Percentiles rank a stretch among this genome's conserved stretches.
These are phyloP conservation scores for Anguilla marmorata DNA, from an alignment of 2,797 vertebrate species.

Conservation along the genomic window DNA sequence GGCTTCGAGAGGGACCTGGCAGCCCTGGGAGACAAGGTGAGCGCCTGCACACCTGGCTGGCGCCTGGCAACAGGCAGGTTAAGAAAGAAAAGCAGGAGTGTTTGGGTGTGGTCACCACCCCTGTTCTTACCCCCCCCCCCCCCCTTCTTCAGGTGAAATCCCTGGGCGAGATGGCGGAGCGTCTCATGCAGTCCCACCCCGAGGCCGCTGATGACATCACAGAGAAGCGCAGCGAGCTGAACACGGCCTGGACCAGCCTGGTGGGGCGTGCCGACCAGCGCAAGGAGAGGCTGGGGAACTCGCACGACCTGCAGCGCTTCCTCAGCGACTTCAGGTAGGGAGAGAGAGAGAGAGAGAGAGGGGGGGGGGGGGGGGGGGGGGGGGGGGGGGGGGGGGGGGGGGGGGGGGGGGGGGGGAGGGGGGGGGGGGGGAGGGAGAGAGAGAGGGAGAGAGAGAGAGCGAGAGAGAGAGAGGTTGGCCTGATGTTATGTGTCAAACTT, in stretches of 20 bases:
- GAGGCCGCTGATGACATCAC: conserved; percentile 95
- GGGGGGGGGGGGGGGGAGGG: too few species aligned
- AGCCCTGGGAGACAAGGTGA: conserved; percentile 97
- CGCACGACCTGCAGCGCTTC: conserved; percentile 96
- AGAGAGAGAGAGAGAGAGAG: not conserved
- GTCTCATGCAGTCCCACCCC: conserved; percentile 95
- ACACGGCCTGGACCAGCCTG: conserved; percentile 93
- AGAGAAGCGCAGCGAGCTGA: conserved; percentile 94
- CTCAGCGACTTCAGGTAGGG: conserved; percentile 93
- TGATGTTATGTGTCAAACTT: too few species aligned
- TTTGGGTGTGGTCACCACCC: not conserved
- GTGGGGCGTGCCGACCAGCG: conserved; percentile 92
- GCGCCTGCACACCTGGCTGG: not conserved
- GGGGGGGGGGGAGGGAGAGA: too few species aligned
- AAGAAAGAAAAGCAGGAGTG: not conserved
- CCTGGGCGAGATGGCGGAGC: conserved; percentile 91
- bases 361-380: too few species aligned
- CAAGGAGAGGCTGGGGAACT: conserved; percentile 93
- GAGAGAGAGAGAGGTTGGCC: too few species aligned
- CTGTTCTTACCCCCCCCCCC: not conserved
- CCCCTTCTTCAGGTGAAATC: conserved; percentile 85
- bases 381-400: too few species aligned
- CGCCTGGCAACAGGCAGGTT: too few species aligned
- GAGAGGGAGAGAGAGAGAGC: not conserved
- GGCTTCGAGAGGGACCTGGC: conserved; percentile 98